A percentile compares a stretch with the other conserved stretches of the same genome.
phyloP scores from a whole-genome alignment of 2,888 invertebrate species.

The Leptopilina myrica region DNA sequence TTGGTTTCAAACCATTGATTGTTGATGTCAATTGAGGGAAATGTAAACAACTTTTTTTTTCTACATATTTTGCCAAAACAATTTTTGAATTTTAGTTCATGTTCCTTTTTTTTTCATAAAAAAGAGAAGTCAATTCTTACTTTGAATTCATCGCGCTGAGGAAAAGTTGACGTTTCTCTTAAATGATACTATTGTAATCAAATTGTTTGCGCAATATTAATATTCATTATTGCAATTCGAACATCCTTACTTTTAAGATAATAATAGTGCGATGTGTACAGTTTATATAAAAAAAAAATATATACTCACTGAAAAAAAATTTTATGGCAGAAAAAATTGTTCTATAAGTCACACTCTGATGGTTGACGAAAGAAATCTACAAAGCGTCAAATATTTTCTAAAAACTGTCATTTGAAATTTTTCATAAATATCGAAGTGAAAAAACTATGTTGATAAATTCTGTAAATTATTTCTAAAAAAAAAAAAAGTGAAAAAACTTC shows the following conservation, averaged over 20 bases:
- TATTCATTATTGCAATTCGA: slow-evolving; percentile 5
- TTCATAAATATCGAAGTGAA: too few relatives aligned
- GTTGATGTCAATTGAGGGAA: too few relatives aligned
- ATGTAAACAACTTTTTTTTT: background rate
- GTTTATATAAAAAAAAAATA: slow-evolving; percentile 22
- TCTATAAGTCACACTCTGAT: slow-evolving; percentile 18
- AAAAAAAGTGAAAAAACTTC: too few relatives aligned
- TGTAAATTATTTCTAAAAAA: too few relatives aligned
- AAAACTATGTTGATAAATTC: too few relatives aligned
- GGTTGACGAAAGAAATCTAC: too few relatives aligned
- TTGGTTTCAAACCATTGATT: too few relatives aligned
- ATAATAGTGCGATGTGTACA: slow-evolving; percentile 7
- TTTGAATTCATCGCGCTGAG: too few relatives aligned
- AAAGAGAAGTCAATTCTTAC: too few relatives aligned
- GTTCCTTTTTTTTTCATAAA: too few relatives aligned
- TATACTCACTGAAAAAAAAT: background rate
- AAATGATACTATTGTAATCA: background rate
- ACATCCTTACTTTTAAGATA: slow-evolving; percentile 1
- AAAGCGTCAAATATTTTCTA: too few relatives aligned
- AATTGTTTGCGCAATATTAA: background rate
- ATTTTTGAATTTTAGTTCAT: background rate
- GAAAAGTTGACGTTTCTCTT: background rate
- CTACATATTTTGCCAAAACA: background rate
- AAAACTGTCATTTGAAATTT: too few relatives aligned
- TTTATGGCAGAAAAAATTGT: slow-evolving; percentile 43